These are phyloP conservation scores for Garrulus glandarius DNA, from an alignment of 2,797 vertebrate species.

Conservation along the genomic window DNA sequence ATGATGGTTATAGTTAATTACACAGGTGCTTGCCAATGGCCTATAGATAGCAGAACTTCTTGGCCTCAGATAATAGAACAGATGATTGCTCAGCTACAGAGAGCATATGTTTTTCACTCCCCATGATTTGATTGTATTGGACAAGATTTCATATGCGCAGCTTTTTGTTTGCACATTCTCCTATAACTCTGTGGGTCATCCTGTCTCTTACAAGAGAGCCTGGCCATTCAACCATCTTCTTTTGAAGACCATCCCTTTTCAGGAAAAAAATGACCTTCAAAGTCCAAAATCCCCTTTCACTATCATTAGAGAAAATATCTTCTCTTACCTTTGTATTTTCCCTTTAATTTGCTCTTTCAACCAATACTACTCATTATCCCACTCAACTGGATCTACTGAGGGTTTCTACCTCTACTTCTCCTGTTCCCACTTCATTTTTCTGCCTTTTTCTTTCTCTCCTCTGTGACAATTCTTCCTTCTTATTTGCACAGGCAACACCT, in stretches of 20 bases:
- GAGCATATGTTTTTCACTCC: background rate
- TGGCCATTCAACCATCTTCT: background rate
- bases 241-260: background rate
- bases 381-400: background rate
- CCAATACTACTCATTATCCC: background rate
- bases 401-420: background rate
- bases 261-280: background rate
- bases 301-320: background rate
- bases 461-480: background rate
- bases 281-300: background rate
- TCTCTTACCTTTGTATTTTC: background rate
- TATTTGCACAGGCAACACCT: background rate
- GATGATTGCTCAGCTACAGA: background rate
- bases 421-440: background rate
- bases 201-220: background rate
- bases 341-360: background rate
- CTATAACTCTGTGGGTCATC: background rate
- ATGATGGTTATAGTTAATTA: background rate
- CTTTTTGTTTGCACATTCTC: background rate
- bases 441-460: background rate
- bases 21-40: background rate
- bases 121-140: background rate
- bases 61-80: background rate
- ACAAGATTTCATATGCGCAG: background rate
- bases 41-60: background rate